Conservation (phyloP, 1,140 invertebrate species). For the Lepeophtheirus salmonis region DNA sequence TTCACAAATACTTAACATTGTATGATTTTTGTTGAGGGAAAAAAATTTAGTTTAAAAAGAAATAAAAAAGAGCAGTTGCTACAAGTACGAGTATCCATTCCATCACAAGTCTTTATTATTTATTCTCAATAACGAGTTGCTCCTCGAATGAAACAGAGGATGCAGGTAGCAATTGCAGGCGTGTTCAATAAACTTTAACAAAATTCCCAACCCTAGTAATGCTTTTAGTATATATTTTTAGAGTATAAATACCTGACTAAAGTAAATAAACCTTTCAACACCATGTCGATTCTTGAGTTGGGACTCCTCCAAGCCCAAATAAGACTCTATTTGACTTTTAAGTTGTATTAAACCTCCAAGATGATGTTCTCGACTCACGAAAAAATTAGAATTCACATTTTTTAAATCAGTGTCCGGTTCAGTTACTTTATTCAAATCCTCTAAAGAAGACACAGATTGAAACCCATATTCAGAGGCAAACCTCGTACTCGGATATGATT, state of each 20-base stretch:
- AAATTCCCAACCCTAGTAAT: neutral
- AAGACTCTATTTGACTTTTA: constrained; percentile 34
- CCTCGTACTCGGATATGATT: constrained; percentile 52
- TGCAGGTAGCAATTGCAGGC: too few species aligned
- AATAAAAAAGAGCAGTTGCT: too few species aligned
- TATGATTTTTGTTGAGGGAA: too few species aligned
- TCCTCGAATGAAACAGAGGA: too few species aligned
- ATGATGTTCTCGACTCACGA: constrained; percentile 61
- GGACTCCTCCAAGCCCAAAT: constrained; percentile 30
- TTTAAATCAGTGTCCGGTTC: constrained; percentile 34
- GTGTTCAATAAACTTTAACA: too few species aligned
- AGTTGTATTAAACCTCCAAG: constrained; percentile 44
- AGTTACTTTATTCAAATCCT: constrained; percentile 33
- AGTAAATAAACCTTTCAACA: constrained; percentile 27
- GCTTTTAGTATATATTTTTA: too few species aligned
- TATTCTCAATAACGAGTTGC: too few species aligned
- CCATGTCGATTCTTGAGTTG: constrained; percentile 26
- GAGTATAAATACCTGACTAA: constrained; percentile 32
- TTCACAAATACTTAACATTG: too few species aligned
- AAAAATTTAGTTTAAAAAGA: too few species aligned
- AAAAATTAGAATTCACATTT: constrained; percentile 36
- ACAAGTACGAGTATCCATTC: too few species aligned
- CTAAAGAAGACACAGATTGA: constrained; percentile 61
- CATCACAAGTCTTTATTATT: too few species aligned
- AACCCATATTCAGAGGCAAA: constrained; percentile 94